These are phyloP conservation scores for Catharus fuscescens DNA, from an alignment of 2,113 vertebrate species.

Conservation along the genomic window DNA sequence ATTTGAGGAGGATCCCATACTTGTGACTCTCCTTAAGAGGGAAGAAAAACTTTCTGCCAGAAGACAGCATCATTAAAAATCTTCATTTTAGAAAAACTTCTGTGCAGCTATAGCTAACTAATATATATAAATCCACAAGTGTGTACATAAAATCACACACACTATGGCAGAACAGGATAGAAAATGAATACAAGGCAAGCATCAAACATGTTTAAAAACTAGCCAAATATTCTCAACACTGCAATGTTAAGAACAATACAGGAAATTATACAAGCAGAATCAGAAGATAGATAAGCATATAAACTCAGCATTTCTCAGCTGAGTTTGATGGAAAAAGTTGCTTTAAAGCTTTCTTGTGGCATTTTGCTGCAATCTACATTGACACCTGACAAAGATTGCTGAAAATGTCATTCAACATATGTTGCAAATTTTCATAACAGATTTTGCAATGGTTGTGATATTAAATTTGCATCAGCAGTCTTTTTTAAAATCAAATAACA, in stretches of 20 bases:
- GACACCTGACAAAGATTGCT: conserved; percentile 2
- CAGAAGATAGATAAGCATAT: neutral
- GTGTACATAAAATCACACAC: neutral
- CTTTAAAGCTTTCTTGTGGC: neutral
- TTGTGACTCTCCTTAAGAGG: neutral
- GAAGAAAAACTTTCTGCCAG: neutral
- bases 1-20: neutral
- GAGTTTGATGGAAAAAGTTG: neutral
- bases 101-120: neutral
- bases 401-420: neutral
- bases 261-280: neutral
- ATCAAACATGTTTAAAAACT: neutral
- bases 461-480: neutral
- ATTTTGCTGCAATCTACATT: conserved; percentile 21
- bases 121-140: neutral
- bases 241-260: neutral
- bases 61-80: accelerated
- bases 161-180: neutral
- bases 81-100: neutral
- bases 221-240: neutral
- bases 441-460: neutral
- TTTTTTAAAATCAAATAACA: neutral
- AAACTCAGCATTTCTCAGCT: neutral
- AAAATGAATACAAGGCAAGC: neutral
- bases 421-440: neutral